Percentiles rank a stretch among this genome's conserved stretches.
Conservation (phyloP, 2,113 vertebrate species). For the Mormyrus lacerda region DNA sequence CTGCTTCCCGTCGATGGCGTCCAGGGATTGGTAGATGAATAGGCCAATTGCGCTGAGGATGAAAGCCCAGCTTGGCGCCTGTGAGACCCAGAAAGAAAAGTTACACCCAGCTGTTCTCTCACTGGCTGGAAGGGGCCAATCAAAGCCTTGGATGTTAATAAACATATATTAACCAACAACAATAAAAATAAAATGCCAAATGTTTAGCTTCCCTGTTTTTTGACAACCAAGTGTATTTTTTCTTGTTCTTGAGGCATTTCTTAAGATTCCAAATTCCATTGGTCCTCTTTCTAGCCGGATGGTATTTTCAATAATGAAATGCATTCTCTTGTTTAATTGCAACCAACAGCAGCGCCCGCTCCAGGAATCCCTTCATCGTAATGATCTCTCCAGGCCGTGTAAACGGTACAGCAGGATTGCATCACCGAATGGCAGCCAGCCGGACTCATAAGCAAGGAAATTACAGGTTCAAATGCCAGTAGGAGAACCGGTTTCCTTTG, state of each 20-base stretch:
- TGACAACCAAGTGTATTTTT: neutral
- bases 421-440: neutral
- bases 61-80: slow-evolving; percentile 88
- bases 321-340: neutral
- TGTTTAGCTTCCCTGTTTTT: neutral
- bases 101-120: neutral
- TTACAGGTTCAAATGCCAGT: neutral
- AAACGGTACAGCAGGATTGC: neutral
- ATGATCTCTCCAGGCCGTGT: neutral
- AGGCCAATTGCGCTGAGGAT: slow-evolving; percentile 79
- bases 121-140: neutral
- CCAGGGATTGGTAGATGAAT: slow-evolving; percentile 92
- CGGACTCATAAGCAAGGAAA: neutral
- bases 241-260: neutral
- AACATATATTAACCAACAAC: neutral
- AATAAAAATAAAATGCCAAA: neutral
- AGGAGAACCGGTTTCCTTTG: neutral
- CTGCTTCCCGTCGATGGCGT: slow-evolving; percentile 96
- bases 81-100: slow-evolving; percentile 34
- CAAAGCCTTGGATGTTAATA: neutral
- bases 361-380: neutral
- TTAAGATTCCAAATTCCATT: neutral
- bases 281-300: neutral
- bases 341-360: neutral
- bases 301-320: neutral